Evolutionary conservation across 23 tunicate genomes (phyloP), one percentile per base, ranked within the genome.

Genomic region (Ascidia mentula): DNA sequence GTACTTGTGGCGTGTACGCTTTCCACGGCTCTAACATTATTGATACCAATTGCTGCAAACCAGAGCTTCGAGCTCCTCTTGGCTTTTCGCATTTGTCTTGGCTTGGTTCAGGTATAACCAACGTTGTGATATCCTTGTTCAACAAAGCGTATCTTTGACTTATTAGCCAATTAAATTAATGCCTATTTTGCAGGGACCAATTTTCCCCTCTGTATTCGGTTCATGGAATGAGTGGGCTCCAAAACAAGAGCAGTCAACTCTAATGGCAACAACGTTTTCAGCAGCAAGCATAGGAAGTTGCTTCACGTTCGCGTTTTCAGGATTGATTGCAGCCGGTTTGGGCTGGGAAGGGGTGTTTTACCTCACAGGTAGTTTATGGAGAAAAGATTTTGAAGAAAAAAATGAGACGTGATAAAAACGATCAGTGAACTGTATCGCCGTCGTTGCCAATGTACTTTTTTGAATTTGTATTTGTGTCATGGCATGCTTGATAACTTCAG

Each of bases 281-380:
- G 96, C 90, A 18, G 74, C 90, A 6, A 90, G 90, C 40, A 46
- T 90, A 32, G 96, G 96, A 40, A 80, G 79, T 6, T 72, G 69
- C 40, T 72, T 90, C 3, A 80, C 86, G 0, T 31, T 77, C 0
- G 84, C 90, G 31, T 30, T 90, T 4, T 82, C 89, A 5, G 96
- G 90, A 18, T 24, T 77, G 6, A 81, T 90, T 0, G 86, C 90
- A 24, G 87, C 72, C 18, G 31, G 38, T 8, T 45, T 77, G 0
- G 96, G 96, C 31, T 90, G 96, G 96, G 90, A 90, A 77, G 87
- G 80, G 2, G 90, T 90, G 6, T 90, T 84, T 72, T 90, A 90
- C 80, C 13, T 90, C 28, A 85, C 96, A 76, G 96, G 96, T 85
- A 70, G 1, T 69, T 69, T 69, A n/a, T n/a, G n/a, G n/a, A n/a